Evolutionary conservation across 1,140 invertebrate genomes (phyloP).

Genomic region (Drosophila eugracilis): DNA sequence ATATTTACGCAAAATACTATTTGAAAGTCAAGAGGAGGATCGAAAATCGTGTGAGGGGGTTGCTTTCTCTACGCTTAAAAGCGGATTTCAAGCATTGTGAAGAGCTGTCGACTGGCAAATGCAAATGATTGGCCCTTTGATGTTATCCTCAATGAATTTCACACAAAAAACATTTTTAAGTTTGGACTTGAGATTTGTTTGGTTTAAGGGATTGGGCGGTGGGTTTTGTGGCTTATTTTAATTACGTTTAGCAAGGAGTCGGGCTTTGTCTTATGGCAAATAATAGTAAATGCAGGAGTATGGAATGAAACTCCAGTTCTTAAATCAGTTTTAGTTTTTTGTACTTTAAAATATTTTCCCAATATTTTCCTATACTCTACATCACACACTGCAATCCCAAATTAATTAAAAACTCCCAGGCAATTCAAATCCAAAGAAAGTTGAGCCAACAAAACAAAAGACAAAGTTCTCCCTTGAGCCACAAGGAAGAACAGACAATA

Average conservation of each 20-base stretch:
- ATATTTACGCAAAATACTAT: conserved; percentile 83
- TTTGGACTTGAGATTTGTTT: conserved; percentile 26
- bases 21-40: conserved; percentile 55
- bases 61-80: conserved; percentile 7
- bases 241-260: conserved; percentile 14
- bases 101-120: conserved; percentile 49
- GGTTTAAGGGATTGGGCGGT: background rate
- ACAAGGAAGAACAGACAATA: conserved; percentile 21
- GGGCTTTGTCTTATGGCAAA: background rate
- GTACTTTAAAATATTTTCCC: background rate
- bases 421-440: conserved; percentile 33
- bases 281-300: background rate
- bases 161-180: conserved; percentile 9
- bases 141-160: conserved; percentile 23
- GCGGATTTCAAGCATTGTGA: conserved; percentile 51
- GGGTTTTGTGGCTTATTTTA: conserved; percentile 13
- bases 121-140: conserved; percentile 58
- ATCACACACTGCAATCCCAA: background rate
- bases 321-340: background rate
- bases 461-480: conserved; percentile 32
- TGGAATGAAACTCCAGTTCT: background rate
- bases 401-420: conserved; percentile 54
- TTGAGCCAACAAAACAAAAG: conserved; percentile 35
- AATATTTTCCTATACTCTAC: background rate
- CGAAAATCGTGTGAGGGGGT: conserved; percentile 13